A percentile compares a stretch with the other conserved stretches of the same genome.
phyloP scores from a whole-genome alignment of 2,113 vertebrate species.

The Phoxinus phoxinus region DNA sequence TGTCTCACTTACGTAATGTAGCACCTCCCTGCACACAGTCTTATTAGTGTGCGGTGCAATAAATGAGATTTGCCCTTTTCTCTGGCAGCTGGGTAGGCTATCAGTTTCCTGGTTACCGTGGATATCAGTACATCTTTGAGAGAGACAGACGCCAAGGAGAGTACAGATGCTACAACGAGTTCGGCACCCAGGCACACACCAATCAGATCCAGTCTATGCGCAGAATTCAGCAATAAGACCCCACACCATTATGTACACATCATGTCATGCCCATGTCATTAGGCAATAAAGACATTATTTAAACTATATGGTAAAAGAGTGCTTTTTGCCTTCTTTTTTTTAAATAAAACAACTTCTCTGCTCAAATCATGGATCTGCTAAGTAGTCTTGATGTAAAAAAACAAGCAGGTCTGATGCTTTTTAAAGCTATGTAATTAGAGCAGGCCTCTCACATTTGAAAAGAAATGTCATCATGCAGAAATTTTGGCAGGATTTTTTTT shows the following conservation, averaged over 20 bases:
- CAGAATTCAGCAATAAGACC: constrained; percentile 89
- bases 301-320: constrained; percentile 65
- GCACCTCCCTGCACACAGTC: background rate
- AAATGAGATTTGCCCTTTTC: constrained; percentile 41
- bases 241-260: constrained; percentile 60
- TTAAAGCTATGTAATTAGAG: background rate
- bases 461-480: background rate
- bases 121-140: constrained; percentile 96
- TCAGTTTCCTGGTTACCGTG: constrained; percentile 96
- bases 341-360: constrained; percentile 15
- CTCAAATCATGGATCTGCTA: background rate
- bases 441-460: background rate
- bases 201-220: constrained; percentile 97
- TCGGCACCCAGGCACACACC: constrained; percentile 92
- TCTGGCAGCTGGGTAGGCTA: constrained; percentile 91
- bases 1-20: background rate
- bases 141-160: constrained; percentile 91
- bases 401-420: background rate
- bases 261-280: constrained; percentile 68
- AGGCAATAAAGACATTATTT: constrained; percentile 79
- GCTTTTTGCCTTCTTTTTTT: constrained; percentile 59
- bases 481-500: background rate
- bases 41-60: constrained; percentile 22
- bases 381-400: constrained; percentile 37
- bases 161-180: constrained; percentile 92